Base-by-base conservation (phyloP, 2,797 vertebrate genomes). In the Chromis chromis region DNA sequence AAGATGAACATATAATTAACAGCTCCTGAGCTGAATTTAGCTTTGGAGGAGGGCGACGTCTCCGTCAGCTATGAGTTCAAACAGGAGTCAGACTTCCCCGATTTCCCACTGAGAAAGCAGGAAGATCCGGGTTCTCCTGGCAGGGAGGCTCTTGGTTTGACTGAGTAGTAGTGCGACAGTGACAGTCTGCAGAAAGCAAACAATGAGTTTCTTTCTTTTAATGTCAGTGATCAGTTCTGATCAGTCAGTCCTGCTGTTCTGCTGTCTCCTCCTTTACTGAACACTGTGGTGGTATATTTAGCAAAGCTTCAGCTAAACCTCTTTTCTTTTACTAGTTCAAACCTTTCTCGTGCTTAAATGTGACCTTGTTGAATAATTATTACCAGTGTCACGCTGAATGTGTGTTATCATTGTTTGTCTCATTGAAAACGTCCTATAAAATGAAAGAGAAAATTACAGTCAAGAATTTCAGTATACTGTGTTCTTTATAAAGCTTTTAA, bases 1-100 rank as follows among this genome's bases (percentile, higher is more conserved):
- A 73, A 62, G 68, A 73, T n/a, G 42, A 68, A 46, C 4, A 5
- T 11, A 11, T 76, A 55, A 79, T 70, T 36, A 61, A 31, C 48
- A 59, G 67, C 69, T 49, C 39, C 25, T 1, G 39, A 59, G 75
- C 46, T 52, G 60, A 40, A 73, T 58, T 57, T 28, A 58, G 53
- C 46, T 27, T 17, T 8, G 1, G 27, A 16, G 69, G 21, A 7
- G 5, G n/a, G 48, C 1, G 25, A 1, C 12, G 2, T 27, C 36
- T 53, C 62, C 17, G 28, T 61, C 59, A 48, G 57, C 62, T 4
- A 4, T 3, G 42, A 48, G 72, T 78, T 79, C 48, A 81, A 58
- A 76, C 28, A 59, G 60, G 50, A 78, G 56, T 59, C 53, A 57
- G 48, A 52, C 4, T 27, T 21, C 36, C 50, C 21, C 0, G 14